These are phyloP conservation scores for Nannoperca obscura DNA, from an alignment of 2,797 vertebrate genomes.

Conservation along the genomic window DNA sequence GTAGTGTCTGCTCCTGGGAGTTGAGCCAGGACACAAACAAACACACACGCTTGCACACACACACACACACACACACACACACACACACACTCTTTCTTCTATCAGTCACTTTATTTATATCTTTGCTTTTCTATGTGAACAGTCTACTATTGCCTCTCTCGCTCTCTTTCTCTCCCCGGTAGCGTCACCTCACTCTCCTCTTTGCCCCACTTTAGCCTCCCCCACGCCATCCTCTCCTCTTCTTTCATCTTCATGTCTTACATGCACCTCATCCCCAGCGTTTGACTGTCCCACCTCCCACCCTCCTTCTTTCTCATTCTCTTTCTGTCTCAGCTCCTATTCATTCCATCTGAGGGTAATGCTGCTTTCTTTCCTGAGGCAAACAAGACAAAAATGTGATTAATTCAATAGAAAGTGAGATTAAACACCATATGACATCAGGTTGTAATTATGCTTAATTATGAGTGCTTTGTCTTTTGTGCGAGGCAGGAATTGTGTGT, in stretches of 20 bases:
- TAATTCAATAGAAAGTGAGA: constrained; percentile 13
- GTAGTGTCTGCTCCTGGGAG: constrained; percentile 66
- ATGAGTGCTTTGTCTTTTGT: constrained; percentile 54
- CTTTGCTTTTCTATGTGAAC: constrained; percentile 53
- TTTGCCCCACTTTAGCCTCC: constrained; percentile 65
- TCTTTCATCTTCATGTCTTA: constrained; percentile 50
- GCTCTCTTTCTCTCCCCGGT: constrained; percentile 11
- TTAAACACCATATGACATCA: constrained; percentile 55
- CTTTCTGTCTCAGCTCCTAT: constrained; percentile 31
- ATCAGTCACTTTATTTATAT: constrained; percentile 74
- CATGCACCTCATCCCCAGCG: constrained; percentile 19
- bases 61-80: constrained; percentile 47
- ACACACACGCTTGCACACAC: constrained; percentile 13
- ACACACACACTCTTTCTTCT: constrained; percentile 44
- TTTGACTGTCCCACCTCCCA: constrained; percentile 29
- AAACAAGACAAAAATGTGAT: constrained; percentile 42
- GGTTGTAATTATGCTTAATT: constrained; percentile 66
- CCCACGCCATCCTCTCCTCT: constrained; percentile 20
- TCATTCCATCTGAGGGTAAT: constrained; percentile 19
- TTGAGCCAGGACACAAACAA: constrained; percentile 62
- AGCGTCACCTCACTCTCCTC: constrained; percentile 37
- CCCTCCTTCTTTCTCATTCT: constrained; percentile 26
- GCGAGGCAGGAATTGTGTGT: constrained; percentile 33
- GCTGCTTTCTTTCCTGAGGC: constrained; percentile 38
- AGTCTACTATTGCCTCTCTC: constrained; percentile 16